Evolutionary conservation across 2,113 vertebrate species (phyloP).

Genomic region (Platanista minor): DNA sequence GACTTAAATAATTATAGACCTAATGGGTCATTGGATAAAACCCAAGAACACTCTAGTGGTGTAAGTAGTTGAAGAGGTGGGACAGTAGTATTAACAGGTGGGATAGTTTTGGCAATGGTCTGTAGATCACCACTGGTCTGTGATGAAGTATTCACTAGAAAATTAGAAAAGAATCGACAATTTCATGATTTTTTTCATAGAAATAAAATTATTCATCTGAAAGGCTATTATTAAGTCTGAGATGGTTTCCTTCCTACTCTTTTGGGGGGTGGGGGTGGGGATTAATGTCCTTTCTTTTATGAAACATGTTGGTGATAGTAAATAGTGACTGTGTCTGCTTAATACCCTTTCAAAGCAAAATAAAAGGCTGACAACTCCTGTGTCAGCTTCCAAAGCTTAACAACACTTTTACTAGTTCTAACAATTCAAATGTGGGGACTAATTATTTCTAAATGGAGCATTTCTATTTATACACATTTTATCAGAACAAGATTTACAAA

Average conservation of each 20-base stretch:
- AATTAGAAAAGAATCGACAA: neutral
- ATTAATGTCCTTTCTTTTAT: neutral
- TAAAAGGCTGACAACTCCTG: neutral
- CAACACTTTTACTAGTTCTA: neutral
- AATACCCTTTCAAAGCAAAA: neutral
- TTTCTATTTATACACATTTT: neutral
- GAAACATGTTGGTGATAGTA: neutral
- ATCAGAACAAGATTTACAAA: neutral
- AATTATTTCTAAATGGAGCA: neutral
- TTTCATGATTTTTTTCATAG: neutral
- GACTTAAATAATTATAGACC: neutral
- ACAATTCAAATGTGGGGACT: neutral
- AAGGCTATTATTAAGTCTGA: neutral
- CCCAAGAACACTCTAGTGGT: neutral
- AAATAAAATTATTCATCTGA: neutral
- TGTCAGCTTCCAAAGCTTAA: neutral
- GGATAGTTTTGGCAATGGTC: neutral
- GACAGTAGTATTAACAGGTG: too few relatives aligned
- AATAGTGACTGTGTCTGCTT: neutral
- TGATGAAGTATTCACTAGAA: neutral
- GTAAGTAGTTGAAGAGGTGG: neutral
- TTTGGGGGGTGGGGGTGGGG: rapidly evolving
- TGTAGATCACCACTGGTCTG: neutral
- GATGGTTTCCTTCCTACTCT: neutral
- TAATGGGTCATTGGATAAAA: neutral